A percentile compares a stretch with the other conserved stretches of the same genome.
phyloP scores from a whole-genome alignment of 1,140 invertebrate genomes.

The Magallana gigas region DNA sequence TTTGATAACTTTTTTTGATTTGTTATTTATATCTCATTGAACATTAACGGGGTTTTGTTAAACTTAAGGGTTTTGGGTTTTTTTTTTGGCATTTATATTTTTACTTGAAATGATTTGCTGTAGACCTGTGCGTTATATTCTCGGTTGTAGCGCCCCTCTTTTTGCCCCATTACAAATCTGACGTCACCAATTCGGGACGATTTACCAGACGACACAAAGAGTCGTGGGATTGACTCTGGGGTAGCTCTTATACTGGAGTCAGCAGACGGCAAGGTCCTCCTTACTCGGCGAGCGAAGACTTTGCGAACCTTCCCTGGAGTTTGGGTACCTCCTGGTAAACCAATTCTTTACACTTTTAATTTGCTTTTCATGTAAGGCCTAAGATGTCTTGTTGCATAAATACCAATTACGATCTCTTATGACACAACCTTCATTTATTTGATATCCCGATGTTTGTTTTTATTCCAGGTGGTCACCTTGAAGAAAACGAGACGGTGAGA shows the following conservation, averaged over 20 bases:
- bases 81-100: too few relatives aligned
- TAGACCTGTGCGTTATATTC: background rate
- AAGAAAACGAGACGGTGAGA: constrained; percentile 68
- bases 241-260: constrained; percentile 76
- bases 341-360: too few relatives aligned
- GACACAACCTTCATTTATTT: too few relatives aligned
- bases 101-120: too few relatives aligned
- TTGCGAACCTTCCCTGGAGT: constrained; percentile 79
- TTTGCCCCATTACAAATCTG: constrained; percentile 71
- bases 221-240: constrained; percentile 76
- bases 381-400: too few relatives aligned
- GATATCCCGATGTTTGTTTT: constrained; percentile 1
- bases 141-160: constrained; percentile 67
- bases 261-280: constrained; percentile 75
- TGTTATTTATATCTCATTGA: too few relatives aligned
- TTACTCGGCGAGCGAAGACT: constrained; percentile 76
- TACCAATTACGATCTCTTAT: too few relatives aligned
- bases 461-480: constrained; percentile 68
- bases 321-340: constrained; percentile 79
- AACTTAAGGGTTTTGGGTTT: too few relatives aligned
- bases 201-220: constrained; percentile 61
- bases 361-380: too few relatives aligned
- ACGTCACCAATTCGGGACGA: constrained; percentile 9
- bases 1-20: too few relatives aligned
- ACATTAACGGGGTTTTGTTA: too few relatives aligned